These are phyloP conservation scores for Brachionus rubens DNA, from an alignment of 1,140 invertebrate genomes.

Conservation along the genomic window DNA sequence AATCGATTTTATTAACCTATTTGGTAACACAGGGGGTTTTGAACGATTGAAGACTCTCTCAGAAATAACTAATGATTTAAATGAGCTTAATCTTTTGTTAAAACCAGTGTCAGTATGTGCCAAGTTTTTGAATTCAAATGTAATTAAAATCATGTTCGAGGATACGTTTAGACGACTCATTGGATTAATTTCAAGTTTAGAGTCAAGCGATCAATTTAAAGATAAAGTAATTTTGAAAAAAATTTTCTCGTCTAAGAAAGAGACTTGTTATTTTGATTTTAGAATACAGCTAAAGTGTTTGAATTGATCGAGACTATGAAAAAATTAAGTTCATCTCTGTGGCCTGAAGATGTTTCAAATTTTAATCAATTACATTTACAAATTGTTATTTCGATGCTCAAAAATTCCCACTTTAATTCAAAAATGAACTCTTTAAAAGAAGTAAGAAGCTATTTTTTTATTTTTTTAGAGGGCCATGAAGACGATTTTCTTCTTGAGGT, in stretches of 20 bases:
- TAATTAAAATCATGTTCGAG: slow-evolving; percentile 54
- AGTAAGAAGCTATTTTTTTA: slow-evolving; percentile 49
- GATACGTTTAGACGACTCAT: slow-evolving; percentile 59
- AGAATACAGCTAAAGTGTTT: slow-evolving; percentile 61
- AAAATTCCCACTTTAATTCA: slow-evolving; percentile 64
- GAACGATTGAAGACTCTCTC: slow-evolving; percentile 56
- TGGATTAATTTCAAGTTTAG: slow-evolving; percentile 57
- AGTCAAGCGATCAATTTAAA: slow-evolving; percentile 61
- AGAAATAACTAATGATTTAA: slow-evolving; percentile 55
- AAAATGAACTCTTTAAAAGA: slow-evolving; percentile 65
- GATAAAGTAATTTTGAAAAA: slow-evolving; percentile 57
- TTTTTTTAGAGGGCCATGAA: not conserved
- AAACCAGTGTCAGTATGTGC: slow-evolving; percentile 59
- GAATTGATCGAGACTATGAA: slow-evolving; percentile 63
- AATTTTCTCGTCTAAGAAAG: not conserved
- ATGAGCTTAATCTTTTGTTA: slow-evolving; percentile 60
- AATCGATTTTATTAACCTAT: slow-evolving; percentile 59
- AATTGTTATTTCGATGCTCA: slow-evolving; percentile 63
- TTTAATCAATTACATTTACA: slow-evolving; percentile 62
- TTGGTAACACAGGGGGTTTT: slow-evolving; percentile 62
- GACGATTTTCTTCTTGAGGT: not conserved
- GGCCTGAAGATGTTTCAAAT: slow-evolving; percentile 59
- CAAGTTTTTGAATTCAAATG: slow-evolving; percentile 58
- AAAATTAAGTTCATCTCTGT: slow-evolving; percentile 61
- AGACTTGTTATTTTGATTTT: slow-evolving; percentile 49